Evolutionary conservation across 1,140 invertebrate species (phyloP).

Genomic region (Drosophila melanica): DNA sequence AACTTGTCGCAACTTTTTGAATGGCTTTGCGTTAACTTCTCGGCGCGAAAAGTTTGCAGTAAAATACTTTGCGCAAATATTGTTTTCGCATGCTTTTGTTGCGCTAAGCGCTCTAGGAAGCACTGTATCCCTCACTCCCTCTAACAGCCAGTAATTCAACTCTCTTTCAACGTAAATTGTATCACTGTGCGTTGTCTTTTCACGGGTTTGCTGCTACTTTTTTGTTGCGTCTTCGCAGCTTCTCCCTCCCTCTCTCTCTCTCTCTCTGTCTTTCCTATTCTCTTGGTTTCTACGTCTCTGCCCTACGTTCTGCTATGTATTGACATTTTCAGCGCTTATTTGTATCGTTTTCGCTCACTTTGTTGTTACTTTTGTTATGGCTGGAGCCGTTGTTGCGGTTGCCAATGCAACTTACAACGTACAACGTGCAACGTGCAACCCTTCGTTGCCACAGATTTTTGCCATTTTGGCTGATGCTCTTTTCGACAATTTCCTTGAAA

Average conservation of each 20-base stretch:
- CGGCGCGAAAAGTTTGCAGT: conserved; percentile 76
- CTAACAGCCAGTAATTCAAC: conserved; percentile 11
- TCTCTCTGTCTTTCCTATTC: neutral
- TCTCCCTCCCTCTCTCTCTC: neutral
- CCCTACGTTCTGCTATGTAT: conserved; percentile 70
- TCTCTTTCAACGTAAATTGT: conserved; percentile 72
- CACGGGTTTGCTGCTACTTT: conserved; percentile 65
- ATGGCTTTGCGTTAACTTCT: conserved; percentile 78
- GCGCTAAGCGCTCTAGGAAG: conserved; percentile 69
- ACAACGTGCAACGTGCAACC: conserved; percentile 48
- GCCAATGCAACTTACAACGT: conserved; percentile 52
- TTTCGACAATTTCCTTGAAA: conserved; percentile 72
- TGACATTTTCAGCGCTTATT: conserved; percentile 79
- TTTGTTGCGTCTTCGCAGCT: conserved; percentile 46
- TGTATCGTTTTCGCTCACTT: conserved; percentile 77
- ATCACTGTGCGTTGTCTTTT: conserved; percentile 65
- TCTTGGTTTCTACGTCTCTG: conserved; percentile 32
- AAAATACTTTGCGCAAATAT: conserved; percentile 80
- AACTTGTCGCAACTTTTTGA: conserved; percentile 77
- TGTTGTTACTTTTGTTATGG: conserved; percentile 64
- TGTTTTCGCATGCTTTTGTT: conserved; percentile 79
- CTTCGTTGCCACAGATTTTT: conserved; percentile 52
- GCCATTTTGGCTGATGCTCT: conserved; percentile 48
- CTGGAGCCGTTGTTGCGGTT: conserved; percentile 56
- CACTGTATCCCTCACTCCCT: conserved; percentile 2